Conservation (phyloP, 2,797 vertebrate species). For the Hirundo rustica region DNA sequence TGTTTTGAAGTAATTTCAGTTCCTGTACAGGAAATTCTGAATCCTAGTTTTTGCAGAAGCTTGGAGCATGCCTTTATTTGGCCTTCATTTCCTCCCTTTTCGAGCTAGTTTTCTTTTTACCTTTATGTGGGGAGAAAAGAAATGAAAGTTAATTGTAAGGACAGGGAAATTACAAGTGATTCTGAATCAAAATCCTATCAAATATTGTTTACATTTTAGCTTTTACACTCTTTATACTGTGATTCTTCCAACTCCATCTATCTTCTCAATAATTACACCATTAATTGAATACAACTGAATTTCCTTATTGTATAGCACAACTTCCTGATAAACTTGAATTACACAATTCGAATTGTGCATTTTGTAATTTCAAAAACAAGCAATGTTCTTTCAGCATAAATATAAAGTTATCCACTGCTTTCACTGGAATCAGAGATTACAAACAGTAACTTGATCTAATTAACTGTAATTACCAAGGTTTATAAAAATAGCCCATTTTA, state of each 20-base stretch:
- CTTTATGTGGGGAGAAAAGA: conserved; percentile 74
- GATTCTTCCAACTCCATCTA: background rate
- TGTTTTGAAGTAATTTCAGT: conserved; percentile 80
- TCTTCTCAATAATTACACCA: background rate
- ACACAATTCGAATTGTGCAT: background rate
- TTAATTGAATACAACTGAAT: background rate
- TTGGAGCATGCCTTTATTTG: conserved; percentile 77
- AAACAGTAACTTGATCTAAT: background rate
- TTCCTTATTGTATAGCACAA: background rate
- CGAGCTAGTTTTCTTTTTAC: conserved; percentile 86
- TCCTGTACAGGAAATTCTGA: conserved; percentile 75
- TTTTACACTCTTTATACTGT: background rate
- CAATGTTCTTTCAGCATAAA: background rate
- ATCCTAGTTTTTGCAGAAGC: conserved; percentile 78
- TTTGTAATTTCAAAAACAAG: background rate
- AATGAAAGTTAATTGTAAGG: background rate
- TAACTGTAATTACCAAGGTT: background rate
- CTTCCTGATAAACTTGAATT: background rate
- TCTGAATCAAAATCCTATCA: background rate
- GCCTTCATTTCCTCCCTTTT: conserved; percentile 80
- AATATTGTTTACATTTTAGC: background rate
- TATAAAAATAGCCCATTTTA: background rate
- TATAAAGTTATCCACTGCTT: background rate
- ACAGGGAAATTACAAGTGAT: background rate
- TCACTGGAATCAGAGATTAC: background rate